These are phyloP conservation scores for Stenoptilia bipunctidactyla DNA, from an alignment of 2,888 invertebrate species.

Conservation along the genomic window DNA sequence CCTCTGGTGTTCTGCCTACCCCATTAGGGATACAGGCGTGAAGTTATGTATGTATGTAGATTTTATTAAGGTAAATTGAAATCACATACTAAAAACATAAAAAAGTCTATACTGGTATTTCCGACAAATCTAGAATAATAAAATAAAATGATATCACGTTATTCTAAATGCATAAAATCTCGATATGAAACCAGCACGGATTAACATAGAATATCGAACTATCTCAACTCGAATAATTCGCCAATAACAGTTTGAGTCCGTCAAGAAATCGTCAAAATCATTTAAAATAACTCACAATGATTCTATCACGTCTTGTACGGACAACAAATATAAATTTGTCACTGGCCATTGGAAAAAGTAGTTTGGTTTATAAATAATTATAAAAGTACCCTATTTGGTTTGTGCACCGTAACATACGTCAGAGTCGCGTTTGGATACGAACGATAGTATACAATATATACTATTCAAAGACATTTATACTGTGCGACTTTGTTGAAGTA, in stretches of 20 bases:
- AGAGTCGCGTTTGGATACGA: conserved; percentile 37
- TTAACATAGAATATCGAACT: conserved; percentile 14
- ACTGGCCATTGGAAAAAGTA: conserved; percentile 51
- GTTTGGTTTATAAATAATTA: conserved; percentile 64
- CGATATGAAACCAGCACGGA: background rate
- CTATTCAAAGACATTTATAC: conserved; percentile 25
- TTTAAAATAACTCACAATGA: conserved; percentile 40
- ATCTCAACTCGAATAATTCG: conserved; percentile 30
- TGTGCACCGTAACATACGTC: conserved; percentile 51
- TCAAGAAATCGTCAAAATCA: too few relatives aligned
- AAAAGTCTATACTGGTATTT: too few relatives aligned
- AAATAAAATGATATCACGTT: too few relatives aligned
- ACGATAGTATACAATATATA: conserved; percentile 23
- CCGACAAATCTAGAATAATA: too few relatives aligned
- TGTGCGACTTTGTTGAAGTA: conserved; percentile 20
- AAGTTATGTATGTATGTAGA: too few relatives aligned
- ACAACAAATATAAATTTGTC: conserved; percentile 70
- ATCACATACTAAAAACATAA: too few relatives aligned
- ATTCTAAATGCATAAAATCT: too few relatives aligned
- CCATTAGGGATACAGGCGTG: too few relatives aligned
- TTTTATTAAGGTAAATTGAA: too few relatives aligned
- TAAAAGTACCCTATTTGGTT: conserved; percentile 49
- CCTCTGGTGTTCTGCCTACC: too few relatives aligned
- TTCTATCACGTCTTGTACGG: conserved; percentile 55
- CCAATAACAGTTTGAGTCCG: conserved; percentile 31